Evolutionary conservation across 1,140 invertebrate genomes (phyloP).

Genomic region (Chironomus tepperi): DNA sequence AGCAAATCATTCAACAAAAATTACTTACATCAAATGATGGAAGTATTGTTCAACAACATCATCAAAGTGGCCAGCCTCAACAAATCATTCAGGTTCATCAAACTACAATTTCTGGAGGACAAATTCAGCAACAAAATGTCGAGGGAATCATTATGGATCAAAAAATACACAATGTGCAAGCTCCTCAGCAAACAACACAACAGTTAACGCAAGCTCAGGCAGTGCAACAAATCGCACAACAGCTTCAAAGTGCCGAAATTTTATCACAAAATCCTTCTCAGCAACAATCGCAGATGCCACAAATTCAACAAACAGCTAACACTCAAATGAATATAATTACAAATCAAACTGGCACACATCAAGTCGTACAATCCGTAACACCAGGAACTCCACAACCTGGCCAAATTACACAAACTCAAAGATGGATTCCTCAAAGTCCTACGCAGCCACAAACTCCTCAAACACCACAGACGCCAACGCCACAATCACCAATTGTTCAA

Average conservation of each 20-base stretch:
- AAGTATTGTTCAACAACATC: background rate
- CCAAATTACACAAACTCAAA: slow-evolving; percentile 26
- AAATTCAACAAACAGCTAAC: slow-evolving; percentile 29
- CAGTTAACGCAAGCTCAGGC: slow-evolving; percentile 10
- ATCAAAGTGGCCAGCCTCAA: background rate
- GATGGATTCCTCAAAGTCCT: slow-evolving; percentile 24
- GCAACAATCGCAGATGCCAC: slow-evolving; percentile 36
- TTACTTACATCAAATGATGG: background rate
- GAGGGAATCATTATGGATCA: background rate
- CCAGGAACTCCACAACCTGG: slow-evolving; percentile 26
- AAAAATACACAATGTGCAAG: background rate
- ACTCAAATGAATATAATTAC: background rate
- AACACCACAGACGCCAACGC: slow-evolving; percentile 31
- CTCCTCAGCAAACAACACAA: background rate
- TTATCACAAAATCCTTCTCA: slow-evolving; percentile 30
- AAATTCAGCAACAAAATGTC: background rate
- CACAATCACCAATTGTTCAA: slow-evolving; percentile 22
- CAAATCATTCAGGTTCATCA: background rate
- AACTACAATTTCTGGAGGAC: background rate
- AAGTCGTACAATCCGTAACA: slow-evolving; percentile 29
- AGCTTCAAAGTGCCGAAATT: slow-evolving; percentile 27
- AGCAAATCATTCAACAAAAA: slow-evolving; percentile 2
- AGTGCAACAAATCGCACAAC: slow-evolving; percentile 25
- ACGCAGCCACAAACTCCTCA: slow-evolving; percentile 31
- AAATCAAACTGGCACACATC: slow-evolving; percentile 29